These are phyloP conservation scores for Muntiacus reevesi DNA, from an alignment of 2,113 vertebrate genomes.

Conservation along the genomic window DNA sequence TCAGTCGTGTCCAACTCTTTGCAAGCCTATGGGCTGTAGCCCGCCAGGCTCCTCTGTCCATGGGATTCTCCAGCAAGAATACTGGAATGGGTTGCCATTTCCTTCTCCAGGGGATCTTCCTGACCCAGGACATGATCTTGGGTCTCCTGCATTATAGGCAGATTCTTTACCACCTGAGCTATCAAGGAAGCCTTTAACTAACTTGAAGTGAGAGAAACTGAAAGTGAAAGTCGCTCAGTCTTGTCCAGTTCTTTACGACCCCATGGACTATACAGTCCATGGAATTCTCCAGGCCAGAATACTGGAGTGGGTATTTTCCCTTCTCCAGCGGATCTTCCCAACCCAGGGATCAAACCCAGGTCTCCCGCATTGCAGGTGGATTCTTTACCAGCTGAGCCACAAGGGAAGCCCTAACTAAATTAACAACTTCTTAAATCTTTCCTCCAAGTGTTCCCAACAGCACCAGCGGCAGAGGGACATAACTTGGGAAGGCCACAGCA, in stretches of 20 bases:
- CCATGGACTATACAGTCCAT: too few species aligned
- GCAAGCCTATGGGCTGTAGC: neutral
- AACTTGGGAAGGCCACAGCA: neutral
- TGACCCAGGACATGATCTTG: too few species aligned
- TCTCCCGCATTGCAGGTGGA: accelerated
- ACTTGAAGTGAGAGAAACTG: too few species aligned
- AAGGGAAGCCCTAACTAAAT: neutral
- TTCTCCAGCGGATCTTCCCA: neutral
- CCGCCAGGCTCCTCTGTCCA: neutral
- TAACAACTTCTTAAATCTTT: neutral
- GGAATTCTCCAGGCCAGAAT: neutral
- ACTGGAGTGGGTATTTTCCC: neutral
- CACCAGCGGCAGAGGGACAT: neutral
- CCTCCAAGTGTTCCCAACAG: neutral
- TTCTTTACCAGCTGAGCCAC: neutral
- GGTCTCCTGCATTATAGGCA: too few species aligned
- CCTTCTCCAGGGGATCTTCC: too few species aligned
- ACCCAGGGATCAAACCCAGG: neutral
- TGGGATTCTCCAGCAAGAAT: too few species aligned
- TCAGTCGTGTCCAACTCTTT: neutral
- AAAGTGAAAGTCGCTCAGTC: too few species aligned
- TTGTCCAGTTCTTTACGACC: too few species aligned
- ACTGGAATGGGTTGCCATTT: too few species aligned
- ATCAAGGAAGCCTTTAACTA: too few species aligned
- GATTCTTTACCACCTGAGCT: too few species aligned